A percentile compares a stretch with the other conserved stretches of the same genome.
Evolutionary conservation across 1,140 invertebrate species (phyloP).

Genomic region (Drosophila jambulina): DNA sequence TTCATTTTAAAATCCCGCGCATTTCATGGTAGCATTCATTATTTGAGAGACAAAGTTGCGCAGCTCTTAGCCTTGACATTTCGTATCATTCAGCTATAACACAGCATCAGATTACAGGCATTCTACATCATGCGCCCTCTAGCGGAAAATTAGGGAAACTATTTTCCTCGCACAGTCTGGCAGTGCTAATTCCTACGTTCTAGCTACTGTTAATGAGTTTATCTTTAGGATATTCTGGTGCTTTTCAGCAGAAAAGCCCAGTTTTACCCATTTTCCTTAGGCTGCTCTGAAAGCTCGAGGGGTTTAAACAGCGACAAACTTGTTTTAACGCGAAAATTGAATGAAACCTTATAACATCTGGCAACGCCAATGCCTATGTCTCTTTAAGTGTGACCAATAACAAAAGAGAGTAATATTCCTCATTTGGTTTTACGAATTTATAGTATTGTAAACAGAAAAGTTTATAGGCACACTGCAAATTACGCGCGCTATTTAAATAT

Average conservation of each 20-base stretch:
- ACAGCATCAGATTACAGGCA: no score
- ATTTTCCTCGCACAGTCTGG: background rate
- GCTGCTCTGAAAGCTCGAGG: no score
- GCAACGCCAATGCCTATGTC: background rate
- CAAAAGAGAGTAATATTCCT: accelerated
- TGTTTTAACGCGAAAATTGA: accelerated
- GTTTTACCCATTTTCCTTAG: no score
- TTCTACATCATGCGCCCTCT: background rate
- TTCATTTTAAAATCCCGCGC: background rate
- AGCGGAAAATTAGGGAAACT: background rate
- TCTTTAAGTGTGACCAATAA: background rate
- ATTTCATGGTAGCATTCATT: background rate
- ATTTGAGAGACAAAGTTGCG: background rate
- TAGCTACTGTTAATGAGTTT: no score
- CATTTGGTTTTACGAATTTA: no score
- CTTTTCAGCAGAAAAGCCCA: background rate
- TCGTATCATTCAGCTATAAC: background rate
- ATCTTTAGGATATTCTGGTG: accelerated
- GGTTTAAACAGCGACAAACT: background rate
- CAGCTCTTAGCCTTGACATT: background rate
- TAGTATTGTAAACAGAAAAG: background rate
- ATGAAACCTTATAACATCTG: background rate
- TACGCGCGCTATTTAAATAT: background rate
- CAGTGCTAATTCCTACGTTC: background rate
- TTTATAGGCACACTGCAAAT: no score